These are phyloP conservation scores for Tenthredo notha DNA, from an alignment of 2,888 invertebrate genomes.

Conservation along the genomic window DNA sequence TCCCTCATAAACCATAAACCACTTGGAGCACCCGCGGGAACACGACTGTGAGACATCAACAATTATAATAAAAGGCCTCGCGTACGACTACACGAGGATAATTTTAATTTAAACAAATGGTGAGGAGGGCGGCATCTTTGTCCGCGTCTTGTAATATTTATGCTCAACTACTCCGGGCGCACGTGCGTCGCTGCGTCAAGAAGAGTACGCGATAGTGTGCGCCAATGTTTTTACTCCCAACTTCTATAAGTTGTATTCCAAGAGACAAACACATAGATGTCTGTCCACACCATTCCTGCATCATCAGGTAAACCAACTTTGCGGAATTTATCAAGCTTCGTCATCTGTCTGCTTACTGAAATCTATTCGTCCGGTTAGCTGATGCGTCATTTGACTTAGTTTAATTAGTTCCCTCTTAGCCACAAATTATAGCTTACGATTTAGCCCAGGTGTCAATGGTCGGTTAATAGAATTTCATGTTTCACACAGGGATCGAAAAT, in stretches of 20 bases:
- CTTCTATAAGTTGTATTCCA: background rate
- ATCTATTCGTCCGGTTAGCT: conserved; percentile 22
- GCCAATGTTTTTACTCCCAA: conserved; percentile 45
- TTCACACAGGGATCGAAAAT: background rate
- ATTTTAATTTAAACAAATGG: conserved; percentile 79
- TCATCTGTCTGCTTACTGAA: background rate
- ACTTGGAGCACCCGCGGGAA: conserved; percentile 54
- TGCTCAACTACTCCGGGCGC: conserved; percentile 74
- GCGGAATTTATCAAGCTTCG: conserved; percentile 14
- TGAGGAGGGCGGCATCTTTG: conserved; percentile 78
- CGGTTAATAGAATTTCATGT: background rate
- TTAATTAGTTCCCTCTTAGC: conserved; percentile 32
- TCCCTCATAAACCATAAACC: conserved; percentile 63
- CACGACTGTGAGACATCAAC: conserved; percentile 66
- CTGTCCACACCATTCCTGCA: conserved; percentile 60
- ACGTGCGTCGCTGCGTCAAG: conserved; percentile 78
- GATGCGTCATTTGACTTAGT: conserved; percentile 27
- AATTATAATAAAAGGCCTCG: conserved; percentile 73
- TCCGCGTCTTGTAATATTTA: conserved; percentile 78
- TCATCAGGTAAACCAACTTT: conserved; percentile 37
- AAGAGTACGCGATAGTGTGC: conserved; percentile 64
- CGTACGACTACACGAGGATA: conserved; percentile 68
- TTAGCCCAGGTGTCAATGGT: conserved; percentile 19
- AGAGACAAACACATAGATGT: conserved; percentile 70
- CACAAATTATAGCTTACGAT: background rate